Conservation (phyloP, 1,140 invertebrate species). For the Trachymyrmex septentrionalis region DNA sequence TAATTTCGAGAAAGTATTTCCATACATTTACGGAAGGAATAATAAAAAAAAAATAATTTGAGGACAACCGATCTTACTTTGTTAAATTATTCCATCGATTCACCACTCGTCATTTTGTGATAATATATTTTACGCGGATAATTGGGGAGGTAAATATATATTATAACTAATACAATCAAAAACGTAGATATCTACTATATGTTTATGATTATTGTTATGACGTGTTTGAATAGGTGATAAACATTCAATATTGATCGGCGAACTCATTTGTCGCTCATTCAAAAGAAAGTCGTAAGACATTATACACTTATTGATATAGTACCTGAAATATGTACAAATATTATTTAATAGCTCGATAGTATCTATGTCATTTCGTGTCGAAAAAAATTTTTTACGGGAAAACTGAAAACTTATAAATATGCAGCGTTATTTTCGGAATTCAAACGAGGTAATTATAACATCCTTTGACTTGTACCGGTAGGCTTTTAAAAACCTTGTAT, state of each 20-base stretch:
- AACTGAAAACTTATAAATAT: constrained; percentile 68
- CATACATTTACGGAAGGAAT: constrained; percentile 73
- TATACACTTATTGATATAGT: constrained; percentile 73
- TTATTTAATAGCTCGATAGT: constrained; percentile 71
- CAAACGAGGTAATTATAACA: constrained; percentile 74
- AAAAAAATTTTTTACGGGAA: constrained; percentile 51
- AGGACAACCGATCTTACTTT: constrained; percentile 38
- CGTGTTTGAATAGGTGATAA: constrained; percentile 67
- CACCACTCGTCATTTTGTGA: constrained; percentile 23
- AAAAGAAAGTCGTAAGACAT: constrained; percentile 68
- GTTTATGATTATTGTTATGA: constrained; percentile 72
- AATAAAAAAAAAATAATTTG: constrained; percentile 24
- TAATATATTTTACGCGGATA: constrained; percentile 40
- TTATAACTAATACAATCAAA: constrained; percentile 64
- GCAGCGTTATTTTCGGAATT: constrained; percentile 59
- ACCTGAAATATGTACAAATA: constrained; percentile 75
- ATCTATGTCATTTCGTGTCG: constrained; percentile 59
- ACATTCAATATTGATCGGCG: constrained; percentile 63
- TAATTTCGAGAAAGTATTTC: constrained; percentile 62
- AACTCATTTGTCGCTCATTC: constrained; percentile 61
- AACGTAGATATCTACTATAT: constrained; percentile 69
- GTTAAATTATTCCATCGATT: constrained; percentile 71
- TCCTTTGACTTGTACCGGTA: constrained; percentile 69
- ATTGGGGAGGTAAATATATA: constrained; percentile 64
- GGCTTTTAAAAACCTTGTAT: constrained; percentile 64